Percentiles rank a stretch among this genome's conserved stretches.
Evolutionary conservation across 2,113 vertebrate genomes (phyloP).

Genomic region (Tragulus kanchil): DNA sequence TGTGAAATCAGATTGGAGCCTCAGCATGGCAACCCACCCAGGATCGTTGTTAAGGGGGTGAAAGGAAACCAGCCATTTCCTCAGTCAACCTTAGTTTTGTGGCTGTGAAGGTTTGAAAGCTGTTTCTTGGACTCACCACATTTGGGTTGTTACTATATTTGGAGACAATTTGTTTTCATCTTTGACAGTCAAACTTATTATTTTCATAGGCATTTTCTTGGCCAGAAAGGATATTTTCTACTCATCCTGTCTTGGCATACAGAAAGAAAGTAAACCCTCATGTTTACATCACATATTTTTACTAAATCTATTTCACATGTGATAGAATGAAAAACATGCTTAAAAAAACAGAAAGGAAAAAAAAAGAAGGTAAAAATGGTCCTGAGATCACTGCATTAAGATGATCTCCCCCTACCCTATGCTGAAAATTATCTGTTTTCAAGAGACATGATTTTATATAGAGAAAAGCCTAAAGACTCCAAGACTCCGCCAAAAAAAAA

Average conservation of each 20-base stretch:
- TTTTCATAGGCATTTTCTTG: slow-evolving; percentile 1
- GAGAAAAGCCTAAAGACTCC: background rate
- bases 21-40: too few relatives aligned
- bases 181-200: background rate
- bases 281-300: background rate
- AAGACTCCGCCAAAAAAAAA: background rate
- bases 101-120: background rate
- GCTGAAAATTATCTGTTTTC: background rate
- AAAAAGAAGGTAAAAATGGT: background rate
- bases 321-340: background rate
- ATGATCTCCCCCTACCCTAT: background rate
- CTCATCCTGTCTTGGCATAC: background rate
- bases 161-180: background rate
- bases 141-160: slow-evolving; percentile 22
- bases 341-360: background rate
- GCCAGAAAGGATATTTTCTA: background rate
- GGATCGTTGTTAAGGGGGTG: background rate
- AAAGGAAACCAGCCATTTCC: background rate
- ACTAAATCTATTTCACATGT: background rate
- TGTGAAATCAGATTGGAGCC: too few relatives aligned
- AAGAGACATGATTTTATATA: background rate
- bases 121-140: background rate
- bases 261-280: background rate
- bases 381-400: background rate
- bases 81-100: background rate